Percentiles rank a stretch among this genome's conserved stretches.
Conservation (phyloP, 1,140 invertebrate species). For the Leptopilina clavipes region DNA sequence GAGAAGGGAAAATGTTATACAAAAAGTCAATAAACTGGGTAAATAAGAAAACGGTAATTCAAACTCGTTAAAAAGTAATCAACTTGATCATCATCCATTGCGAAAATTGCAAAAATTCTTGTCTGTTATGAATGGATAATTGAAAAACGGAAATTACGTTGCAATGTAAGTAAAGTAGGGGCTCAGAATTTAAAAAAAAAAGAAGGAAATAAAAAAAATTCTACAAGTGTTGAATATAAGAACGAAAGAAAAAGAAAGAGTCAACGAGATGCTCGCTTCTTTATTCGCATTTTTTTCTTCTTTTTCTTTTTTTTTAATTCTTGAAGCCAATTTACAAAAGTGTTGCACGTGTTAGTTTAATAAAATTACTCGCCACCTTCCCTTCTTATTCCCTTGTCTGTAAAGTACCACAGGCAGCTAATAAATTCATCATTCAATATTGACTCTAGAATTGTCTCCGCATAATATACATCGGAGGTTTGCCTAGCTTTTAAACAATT, state of each 20-base stretch:
- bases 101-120: slow-evolving; percentile 18
- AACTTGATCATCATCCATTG: neutral
- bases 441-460: slow-evolving; percentile 65
- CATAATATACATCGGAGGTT: slow-evolving; percentile 58
- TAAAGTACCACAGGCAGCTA: slow-evolving; percentile 49
- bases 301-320: neutral
- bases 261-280: neutral
- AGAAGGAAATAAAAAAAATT: neutral
- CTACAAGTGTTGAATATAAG: slow-evolving; percentile 11
- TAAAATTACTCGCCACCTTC: slow-evolving; percentile 58
- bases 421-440: slow-evolving; percentile 72
- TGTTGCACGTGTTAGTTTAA: slow-evolving; percentile 50
- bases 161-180: neutral
- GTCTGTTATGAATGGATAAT: slow-evolving; percentile 25
- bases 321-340: slow-evolving; percentile 53
- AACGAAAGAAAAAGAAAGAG: neutral
- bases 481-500: slow-evolving; percentile 71
- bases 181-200: neutral
- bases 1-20: neutral
- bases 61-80: slow-evolving; percentile 29
- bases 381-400: neutral
- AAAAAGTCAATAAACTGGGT: neutral
- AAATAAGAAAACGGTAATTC: slow-evolving; percentile 7
- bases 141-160: slow-evolving; percentile 21
- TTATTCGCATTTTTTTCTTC: slow-evolving; percentile 27